Evolutionary conservation across 2,888 invertebrate genomes (phyloP), one percentile per base, ranked within the genome.

Genomic region (Yponomeuta evonymella): DNA sequence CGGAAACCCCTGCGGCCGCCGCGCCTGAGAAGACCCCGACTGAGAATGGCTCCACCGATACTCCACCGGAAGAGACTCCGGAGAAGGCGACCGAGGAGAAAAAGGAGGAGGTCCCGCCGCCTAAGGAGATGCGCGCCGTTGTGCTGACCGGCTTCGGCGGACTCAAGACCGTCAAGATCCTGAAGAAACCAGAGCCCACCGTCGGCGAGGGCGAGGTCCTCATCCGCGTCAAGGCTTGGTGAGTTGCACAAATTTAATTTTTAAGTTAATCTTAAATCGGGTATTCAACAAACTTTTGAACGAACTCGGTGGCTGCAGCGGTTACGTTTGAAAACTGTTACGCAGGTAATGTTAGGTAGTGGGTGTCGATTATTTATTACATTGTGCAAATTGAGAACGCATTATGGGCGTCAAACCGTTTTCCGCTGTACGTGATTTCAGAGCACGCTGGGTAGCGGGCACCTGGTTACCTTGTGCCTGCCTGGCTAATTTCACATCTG

Each of bases 81-180:
- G 94, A 94, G 74, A 93, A 92, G 79, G 89, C 91, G 36, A 90
- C 89, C 72, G 93, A 93, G 73, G 93, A 93, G 58, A 82, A 84
- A 77, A 94, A 93, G 79, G 93, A 92, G 80, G 87, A 87, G 81
- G 83, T 85, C 71, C 90, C 91, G 69, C 94, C 94, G 76, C 95
- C 95, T 76, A 96, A 96, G 87, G 96, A 97, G 91, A 97, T 97
- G 96, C 94, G 96, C 82, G 96, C 96, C 72, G 95, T 97, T 78
- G 95, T 97, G 75, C 94, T 97, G 77, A 96, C 95, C 76, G 96
- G 96, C 79, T 97, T 97, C 88, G 97, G 97, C 64, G 97, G 97
- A 66, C 93, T 97, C 74, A 97, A 97, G 87, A 95, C 96, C 83
- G 95, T 97, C 78, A 97, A 97, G 91, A 95, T 96, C 76, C 93